Conservation (phyloP, 2,888 invertebrate genomes). For the Chloroclysta siterata region DNA sequence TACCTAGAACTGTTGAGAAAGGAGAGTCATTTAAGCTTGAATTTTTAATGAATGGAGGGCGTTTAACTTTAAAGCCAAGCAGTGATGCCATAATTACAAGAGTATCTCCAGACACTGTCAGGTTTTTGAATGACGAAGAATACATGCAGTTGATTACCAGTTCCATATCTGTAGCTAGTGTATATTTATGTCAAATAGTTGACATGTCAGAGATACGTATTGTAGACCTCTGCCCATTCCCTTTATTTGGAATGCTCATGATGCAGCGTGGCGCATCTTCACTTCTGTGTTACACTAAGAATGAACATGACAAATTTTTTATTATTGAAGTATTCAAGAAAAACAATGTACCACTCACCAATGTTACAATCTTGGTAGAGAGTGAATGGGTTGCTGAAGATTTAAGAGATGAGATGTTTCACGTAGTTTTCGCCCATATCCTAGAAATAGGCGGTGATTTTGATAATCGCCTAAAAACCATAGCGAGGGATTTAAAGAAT, state of each 20-base stretch:
- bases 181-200: constrained; percentile 69
- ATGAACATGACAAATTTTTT: constrained; percentile 66
- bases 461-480: constrained; percentile 61
- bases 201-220: constrained; percentile 66
- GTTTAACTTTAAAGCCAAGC: constrained; percentile 61
- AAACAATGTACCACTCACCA: constrained; percentile 68
- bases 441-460: constrained; percentile 85
- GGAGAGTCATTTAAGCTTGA: constrained; percentile 61
- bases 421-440: constrained; percentile 83
- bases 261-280: constrained; percentile 77
- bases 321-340: constrained; percentile 69
- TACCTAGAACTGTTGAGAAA: constrained; percentile 61
- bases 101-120: constrained; percentile 64
- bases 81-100: constrained; percentile 51
- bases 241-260: constrained; percentile 85
- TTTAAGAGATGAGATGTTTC: constrained; percentile 67
- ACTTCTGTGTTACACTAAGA: constrained; percentile 74
- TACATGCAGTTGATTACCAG: constrained; percentile 70
- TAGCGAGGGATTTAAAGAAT: constrained; percentile 58
- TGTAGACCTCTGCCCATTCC: constrained; percentile 86
- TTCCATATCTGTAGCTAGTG: constrained; percentile 64
- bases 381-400: constrained; percentile 58
- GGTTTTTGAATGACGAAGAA: constrained; percentile 80
- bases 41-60: constrained; percentile 69
- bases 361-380: constrained; percentile 67